Base-by-base conservation (phyloP, 2,113 vertebrate genomes). In the Melanotaenia duboulayi region DNA sequence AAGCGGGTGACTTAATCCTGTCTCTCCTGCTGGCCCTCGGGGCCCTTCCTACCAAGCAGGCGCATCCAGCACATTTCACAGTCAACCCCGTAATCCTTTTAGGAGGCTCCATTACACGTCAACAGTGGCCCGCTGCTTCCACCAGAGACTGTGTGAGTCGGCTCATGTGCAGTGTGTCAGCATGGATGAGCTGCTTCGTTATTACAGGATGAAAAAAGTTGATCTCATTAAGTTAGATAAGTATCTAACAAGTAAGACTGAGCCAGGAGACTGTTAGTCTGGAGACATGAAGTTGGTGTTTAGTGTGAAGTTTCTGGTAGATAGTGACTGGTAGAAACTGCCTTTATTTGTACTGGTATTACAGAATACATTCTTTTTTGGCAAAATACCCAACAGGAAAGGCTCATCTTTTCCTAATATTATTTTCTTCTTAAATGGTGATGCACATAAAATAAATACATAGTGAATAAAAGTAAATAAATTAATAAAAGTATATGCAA, bases 11-110 rank as follows among this genome's bases (percentile, higher is more conserved):
- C 70, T 83, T 86, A 86, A 91, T 92, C 87, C 81, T 10, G 76
- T 81, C 61, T 83, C 85, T 84, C 73, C 74, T 78, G 65, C 62
- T 61, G 46, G 84, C 69, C 82, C 84, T 74, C 17, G 6, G 80
- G 91, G 81, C 8, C 68, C 65, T 78, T 83, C 74, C 75, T 69
- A 78, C 86, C 63, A 65, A 65, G 61, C 80, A 65, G 84, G n/a
- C 71, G 20, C 84, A 72, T 90, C 88, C 88, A 89, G 78, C 84
- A 78, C 87, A 89, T 91, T 91, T 90, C 88, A 92, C 86, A 82
- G 87, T 85, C 78, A 79, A 50, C 71, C 67, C 75, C 70, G 62
- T 91, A 92, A 92, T 92, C 89, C 84, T 59, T 81, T 92, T 92
- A 86, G 83, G 73, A 89, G 76, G 76, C 78, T 89, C 73, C 84